Conservation (phyloP, 2,113 vertebrate species). For the Ifrita kowaldi region DNA sequence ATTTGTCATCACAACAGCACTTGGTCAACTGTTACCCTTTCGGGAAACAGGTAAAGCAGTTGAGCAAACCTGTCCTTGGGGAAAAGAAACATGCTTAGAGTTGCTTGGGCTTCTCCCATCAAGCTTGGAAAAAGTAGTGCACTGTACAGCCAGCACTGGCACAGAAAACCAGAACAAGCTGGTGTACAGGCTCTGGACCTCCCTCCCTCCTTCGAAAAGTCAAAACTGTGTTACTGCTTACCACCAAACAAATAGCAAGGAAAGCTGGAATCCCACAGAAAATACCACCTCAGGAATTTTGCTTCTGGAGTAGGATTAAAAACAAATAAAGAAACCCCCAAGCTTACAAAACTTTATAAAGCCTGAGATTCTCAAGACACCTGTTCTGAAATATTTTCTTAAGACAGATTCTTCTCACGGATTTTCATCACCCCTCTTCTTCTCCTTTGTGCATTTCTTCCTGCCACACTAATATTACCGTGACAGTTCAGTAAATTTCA, state of each 20-base stretch:
- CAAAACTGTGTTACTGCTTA: not conserved
- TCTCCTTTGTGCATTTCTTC: not conserved
- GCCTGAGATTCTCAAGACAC: not conserved
- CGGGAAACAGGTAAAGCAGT: not conserved
- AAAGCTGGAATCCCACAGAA: not conserved
- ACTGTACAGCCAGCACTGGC: not conserved
- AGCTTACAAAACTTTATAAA: conserved; percentile 14
- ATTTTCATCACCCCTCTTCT: not conserved
- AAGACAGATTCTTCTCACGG: not conserved
- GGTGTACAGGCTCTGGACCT: not conserved
- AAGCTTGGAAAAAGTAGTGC: fast-evolving
- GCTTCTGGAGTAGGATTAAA: not conserved
- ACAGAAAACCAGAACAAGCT: not conserved
- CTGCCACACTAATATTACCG: not conserved
- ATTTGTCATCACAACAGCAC: not conserved
- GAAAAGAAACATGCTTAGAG: not conserved
- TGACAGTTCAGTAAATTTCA: conserved; percentile 46
- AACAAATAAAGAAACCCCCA: not conserved
- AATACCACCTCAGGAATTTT: not conserved
- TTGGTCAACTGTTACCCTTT: not conserved
- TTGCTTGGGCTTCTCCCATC: not conserved
- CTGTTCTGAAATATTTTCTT: not conserved
- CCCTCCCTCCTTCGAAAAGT: not conserved
- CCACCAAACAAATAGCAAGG: not conserved
- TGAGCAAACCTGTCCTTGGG: not conserved